These are phyloP conservation scores for Notospermus geniculatus DNA, from an alignment of 1,140 invertebrate genomes.

Conservation along the genomic window DNA sequence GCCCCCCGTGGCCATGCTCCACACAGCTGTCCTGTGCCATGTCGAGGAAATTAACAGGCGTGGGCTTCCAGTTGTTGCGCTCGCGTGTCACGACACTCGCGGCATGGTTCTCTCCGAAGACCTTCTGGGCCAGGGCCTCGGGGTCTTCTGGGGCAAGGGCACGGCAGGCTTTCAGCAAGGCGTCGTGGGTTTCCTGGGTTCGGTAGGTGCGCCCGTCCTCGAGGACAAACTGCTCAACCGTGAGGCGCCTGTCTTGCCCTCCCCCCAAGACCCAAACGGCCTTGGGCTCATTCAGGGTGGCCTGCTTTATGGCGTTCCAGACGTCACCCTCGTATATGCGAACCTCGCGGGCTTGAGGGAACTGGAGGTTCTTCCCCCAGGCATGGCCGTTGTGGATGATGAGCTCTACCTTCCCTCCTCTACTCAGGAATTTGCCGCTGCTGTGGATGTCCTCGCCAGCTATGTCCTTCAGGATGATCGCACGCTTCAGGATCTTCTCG, in stretches of 20 bases:
- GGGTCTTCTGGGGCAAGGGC: background rate
- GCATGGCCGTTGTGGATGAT: too few relatives aligned
- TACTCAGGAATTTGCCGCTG: constrained; percentile 10
- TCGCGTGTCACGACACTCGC: constrained; percentile 13
- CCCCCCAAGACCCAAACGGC: constrained; percentile 20
- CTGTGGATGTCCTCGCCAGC: constrained; percentile 11
- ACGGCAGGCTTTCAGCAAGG: background rate
- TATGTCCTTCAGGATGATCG: constrained; percentile 10
- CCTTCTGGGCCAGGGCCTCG: constrained; percentile 1
- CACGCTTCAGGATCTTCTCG: constrained; percentile 7
- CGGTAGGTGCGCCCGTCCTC: constrained; percentile 19
- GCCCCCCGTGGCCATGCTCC: constrained; percentile 15
- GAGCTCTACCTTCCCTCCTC: too few relatives aligned
- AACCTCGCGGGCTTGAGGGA: background rate
- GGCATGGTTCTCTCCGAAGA: constrained; percentile 15
- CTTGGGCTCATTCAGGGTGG: constrained; percentile 9
- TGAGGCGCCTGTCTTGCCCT: constrained; percentile 7
- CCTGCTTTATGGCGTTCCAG: constrained; percentile 12
- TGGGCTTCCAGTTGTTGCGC: constrained; percentile 18
- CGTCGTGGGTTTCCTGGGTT: constrained; percentile 12
- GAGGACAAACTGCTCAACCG: constrained; percentile 20
- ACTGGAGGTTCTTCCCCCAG: too few relatives aligned
- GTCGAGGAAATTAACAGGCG: constrained; percentile 13
- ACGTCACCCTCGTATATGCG: constrained; percentile 13
- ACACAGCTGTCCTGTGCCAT: constrained; percentile 18